Evolutionary conservation across 2,113 vertebrate species (phyloP).

Genomic region (Sclerurus mexicanus): DNA sequence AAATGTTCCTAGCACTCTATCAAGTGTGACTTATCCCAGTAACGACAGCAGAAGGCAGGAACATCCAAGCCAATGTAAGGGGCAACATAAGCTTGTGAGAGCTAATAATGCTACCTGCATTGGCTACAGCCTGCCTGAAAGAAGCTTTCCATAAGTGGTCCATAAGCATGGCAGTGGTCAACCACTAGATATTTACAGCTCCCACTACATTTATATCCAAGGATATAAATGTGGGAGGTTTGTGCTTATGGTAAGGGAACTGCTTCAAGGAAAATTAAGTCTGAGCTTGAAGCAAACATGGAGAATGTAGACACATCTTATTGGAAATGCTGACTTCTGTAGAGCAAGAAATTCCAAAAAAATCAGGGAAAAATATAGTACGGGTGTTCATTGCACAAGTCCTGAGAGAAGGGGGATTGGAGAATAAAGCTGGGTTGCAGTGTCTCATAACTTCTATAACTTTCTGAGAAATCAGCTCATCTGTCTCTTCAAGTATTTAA

Average conservation of each 20-base stretch:
- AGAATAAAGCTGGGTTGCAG: constrained; percentile 5
- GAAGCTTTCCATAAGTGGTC: constrained; percentile 19
- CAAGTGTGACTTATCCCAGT: not conserved
- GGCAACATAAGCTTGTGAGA: constrained; percentile 24
- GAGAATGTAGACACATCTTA: not conserved
- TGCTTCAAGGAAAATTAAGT: not conserved
- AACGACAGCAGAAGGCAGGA: not conserved
- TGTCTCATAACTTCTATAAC: constrained; percentile 31
- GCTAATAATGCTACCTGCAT: constrained; percentile 26
- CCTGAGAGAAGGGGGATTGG: not conserved
- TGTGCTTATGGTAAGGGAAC: not conserved
- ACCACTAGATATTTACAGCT: not conserved
- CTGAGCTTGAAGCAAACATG: not conserved
- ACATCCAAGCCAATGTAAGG: not conserved
- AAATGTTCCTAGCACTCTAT: not conserved
- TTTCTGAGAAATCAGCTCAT: constrained; percentile 47
- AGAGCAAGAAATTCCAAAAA: constrained; percentile 24
- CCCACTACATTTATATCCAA: not conserved
- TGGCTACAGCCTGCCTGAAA: constrained; percentile 38
- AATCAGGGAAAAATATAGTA: constrained; percentile 10
- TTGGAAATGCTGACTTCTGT: not conserved
- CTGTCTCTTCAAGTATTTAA: constrained; percentile 21
- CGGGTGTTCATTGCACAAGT: constrained; percentile 9
- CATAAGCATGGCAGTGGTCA: not conserved
- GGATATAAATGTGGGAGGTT: not conserved